Evolutionary conservation across 2,888 invertebrate genomes (phyloP).

Genomic region (Tenthredo livida): DNA sequence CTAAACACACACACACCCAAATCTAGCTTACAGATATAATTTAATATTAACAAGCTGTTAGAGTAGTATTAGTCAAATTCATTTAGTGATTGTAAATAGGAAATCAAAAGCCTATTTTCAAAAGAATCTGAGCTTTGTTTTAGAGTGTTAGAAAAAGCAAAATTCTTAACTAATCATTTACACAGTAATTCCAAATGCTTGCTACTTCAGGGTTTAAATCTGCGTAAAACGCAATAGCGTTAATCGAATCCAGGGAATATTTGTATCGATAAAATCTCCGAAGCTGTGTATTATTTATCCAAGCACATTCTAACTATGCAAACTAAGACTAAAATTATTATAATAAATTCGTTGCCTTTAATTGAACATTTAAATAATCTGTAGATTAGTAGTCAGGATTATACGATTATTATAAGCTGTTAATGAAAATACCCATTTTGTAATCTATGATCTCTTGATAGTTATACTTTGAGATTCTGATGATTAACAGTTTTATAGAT

Average conservation of each 20-base stretch:
- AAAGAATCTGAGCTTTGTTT: not conserved
- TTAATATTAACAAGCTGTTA: conserved; percentile 29
- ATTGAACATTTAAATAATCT: not conserved
- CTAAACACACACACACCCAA: conserved; percentile 61
- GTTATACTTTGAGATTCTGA: not conserved
- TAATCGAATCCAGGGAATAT: not conserved
- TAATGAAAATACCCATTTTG: not conserved
- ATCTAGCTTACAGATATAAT: conserved; percentile 59
- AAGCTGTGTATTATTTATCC: not conserved
- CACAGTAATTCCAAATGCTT: not conserved
- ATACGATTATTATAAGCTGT: not conserved
- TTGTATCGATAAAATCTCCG: not conserved
- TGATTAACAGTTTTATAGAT: not conserved
- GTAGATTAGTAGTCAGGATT: not conserved
- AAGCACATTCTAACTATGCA: not conserved
- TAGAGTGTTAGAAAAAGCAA: conserved; percentile 20
- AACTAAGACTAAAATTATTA: not conserved
- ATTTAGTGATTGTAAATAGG: not conserved
- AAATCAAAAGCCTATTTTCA: not conserved
- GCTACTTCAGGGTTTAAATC: conserved; percentile 2
- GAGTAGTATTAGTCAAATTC: not conserved
- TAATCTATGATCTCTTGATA: not conserved
- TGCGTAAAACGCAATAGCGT: not conserved
- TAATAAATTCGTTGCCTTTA: not conserved
- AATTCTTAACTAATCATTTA: not conserved